phyloP scores from a whole-genome alignment of 1,140 invertebrate genomes.

The Belonocnema kinseyi region DNA sequence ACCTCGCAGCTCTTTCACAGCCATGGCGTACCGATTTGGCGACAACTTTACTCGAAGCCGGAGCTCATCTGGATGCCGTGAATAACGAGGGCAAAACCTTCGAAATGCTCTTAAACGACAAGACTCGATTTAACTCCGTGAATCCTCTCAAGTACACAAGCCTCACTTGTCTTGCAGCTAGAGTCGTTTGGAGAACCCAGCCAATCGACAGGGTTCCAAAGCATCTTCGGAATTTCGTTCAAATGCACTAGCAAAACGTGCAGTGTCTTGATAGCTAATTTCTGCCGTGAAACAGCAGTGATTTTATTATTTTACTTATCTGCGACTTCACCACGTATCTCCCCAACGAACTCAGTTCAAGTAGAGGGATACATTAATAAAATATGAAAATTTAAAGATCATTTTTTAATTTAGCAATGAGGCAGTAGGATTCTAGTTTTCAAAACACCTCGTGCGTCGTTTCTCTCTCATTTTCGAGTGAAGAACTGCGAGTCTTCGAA shows the following conservation, averaged over 20 bases:
- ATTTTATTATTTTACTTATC: neutral
- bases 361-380: neutral
- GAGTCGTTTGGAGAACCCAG: slow-evolving; percentile 78
- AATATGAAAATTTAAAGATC: neutral
- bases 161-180: slow-evolving; percentile 88
- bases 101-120: slow-evolving; percentile 80
- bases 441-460: neutral
- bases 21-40: slow-evolving; percentile 82
- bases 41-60: slow-evolving; percentile 82
- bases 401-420: neutral
- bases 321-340: neutral
- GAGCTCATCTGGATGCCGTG: slow-evolving; percentile 91
- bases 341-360: neutral
- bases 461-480: slow-evolving; percentile 29
- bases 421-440: too few relatives aligned
- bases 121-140: slow-evolving; percentile 81
- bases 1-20: slow-evolving; percentile 82
- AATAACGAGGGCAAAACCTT: slow-evolving; percentile 89
- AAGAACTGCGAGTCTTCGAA: slow-evolving; percentile 32
- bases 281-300: slow-evolving; percentile 1
- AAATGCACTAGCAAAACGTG: slow-evolving; percentile 71
- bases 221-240: slow-evolving; percentile 75
- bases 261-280: neutral
- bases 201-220: slow-evolving; percentile 78
- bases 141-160: slow-evolving; percentile 87